Evolutionary conservation across 2,113 vertebrate species (phyloP).

Genomic region (Vidua chalybeata): DNA sequence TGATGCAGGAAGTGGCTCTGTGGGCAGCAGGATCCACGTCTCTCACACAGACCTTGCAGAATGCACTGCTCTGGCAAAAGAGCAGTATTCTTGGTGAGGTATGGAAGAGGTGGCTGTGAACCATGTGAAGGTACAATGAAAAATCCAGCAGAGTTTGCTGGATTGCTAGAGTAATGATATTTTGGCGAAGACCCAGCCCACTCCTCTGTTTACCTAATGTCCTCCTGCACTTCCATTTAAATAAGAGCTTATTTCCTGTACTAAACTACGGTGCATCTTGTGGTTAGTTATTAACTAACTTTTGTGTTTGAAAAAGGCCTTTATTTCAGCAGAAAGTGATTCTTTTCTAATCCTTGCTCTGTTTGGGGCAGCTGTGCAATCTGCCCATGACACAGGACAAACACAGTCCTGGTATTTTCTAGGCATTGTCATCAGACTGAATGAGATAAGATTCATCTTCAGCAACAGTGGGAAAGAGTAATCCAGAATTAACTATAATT

Average conservation of each 20-base stretch:
- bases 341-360: not conserved
- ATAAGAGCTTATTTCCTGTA: conserved; percentile 27
- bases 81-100: not conserved
- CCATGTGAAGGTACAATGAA: not conserved
- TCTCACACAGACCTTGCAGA: not conserved
- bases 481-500: not conserved
- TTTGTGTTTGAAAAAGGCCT: not conserved
- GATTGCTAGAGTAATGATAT: not conserved
- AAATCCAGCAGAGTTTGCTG: not conserved
- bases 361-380: not conserved
- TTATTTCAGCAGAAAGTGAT: not conserved
- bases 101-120: not conserved
- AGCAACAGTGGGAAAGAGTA: not conserved
- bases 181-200: not conserved
- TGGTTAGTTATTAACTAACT: not conserved
- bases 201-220: not conserved
- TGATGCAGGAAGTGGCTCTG: conserved; percentile 20
- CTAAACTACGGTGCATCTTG: not conserved
- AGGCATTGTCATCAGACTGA: not conserved
- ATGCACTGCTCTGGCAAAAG: fast-evolving
- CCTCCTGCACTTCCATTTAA: not conserved
- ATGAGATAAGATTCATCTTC: not conserved
- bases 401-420: not conserved
- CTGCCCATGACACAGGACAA: not conserved
- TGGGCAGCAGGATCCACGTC: not conserved